These are phyloP conservation scores for Oscheius sp. DNA, from an alignment of 1,140 invertebrate species.

Conservation along the genomic window DNA sequence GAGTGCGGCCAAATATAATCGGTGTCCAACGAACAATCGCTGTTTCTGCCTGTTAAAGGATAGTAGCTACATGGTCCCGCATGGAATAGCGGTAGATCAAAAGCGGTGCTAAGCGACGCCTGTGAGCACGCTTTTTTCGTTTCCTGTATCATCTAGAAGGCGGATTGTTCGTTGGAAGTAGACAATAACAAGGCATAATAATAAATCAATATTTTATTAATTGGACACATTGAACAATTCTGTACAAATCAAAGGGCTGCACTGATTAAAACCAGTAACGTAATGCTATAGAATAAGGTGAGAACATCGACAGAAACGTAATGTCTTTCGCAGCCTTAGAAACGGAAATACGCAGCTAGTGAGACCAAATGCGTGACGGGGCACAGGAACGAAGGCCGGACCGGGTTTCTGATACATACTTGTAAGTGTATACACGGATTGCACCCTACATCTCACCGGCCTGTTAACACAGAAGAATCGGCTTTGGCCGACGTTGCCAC, in stretches of 20 bases:
- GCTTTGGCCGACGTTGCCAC: no score
- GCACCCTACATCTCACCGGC: slow-evolving; percentile 7
- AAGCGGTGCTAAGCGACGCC: no score
- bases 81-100: no score
- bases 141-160: no score
- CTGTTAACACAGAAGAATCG: background rate
- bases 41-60: no score
- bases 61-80: no score
- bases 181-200: no score
- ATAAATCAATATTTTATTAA: background rate
- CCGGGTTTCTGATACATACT: background rate
- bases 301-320: background rate
- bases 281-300: background rate
- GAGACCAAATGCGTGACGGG: background rate
- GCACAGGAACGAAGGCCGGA: background rate
- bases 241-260: background rate
- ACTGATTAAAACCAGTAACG: background rate
- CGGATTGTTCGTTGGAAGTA: no score
- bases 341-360: background rate
- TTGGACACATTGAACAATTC: background rate
- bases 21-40: no score
- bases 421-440: slow-evolving; percentile 4
- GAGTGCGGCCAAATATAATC: no score
- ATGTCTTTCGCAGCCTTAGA: background rate
- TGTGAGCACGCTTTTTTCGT: no score